Base-by-base conservation (phyloP, 1,140 invertebrate species). In the Zaprionus nigranus region DNA sequence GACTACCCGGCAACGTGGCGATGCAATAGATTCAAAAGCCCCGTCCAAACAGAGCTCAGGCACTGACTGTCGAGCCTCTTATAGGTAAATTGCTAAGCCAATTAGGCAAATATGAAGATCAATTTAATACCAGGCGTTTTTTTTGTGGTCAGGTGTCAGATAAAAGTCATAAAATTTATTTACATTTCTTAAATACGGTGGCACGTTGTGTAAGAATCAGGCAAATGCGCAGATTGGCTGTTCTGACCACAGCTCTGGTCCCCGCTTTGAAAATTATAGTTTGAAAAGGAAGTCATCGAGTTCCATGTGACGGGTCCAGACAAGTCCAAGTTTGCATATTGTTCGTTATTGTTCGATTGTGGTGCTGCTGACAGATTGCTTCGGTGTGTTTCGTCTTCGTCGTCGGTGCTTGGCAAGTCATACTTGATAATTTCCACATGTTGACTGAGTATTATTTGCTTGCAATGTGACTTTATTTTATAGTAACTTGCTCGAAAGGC, bases 381-480 rank as follows among this genome's bases (percentile, higher is more conserved):
- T 51, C 0, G 20, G n/a, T 12, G 20, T 12, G 1, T 13, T 4
- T 53, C 38, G 4, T 81, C 65, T 0, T 81, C 77, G 0, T 79
- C 86, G 1, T 88, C 85, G 3, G 85, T 67, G 58, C 85, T 90
- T 38, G 86, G 86, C 49, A 82, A 11, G 28, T 82, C 64, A 28
- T 90, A 90, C 4, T 36, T 74, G 1, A 88, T 64, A 11, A 90
- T 85, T 17, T 63, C 60, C 2, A 85, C 79, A 5, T 82, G 72
- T n/a, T 82, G 76, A 9, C 70, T 76, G 12, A 90, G 57, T 9
- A 90, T 79, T 0, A 90, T 56, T 13, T 85, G 54, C 49, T 90
- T 90, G 72, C 85, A 90, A 53, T 79, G 90, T 26, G 85, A 76
- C 51, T 90, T 90, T 26, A 90, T 85, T 2, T 75, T 75, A 56